Percentiles rank a stretch among this genome's conserved stretches.
These are phyloP conservation scores for Onychomys torridus DNA, from an alignment of 2,797 vertebrate genomes.

Conservation along the genomic window DNA sequence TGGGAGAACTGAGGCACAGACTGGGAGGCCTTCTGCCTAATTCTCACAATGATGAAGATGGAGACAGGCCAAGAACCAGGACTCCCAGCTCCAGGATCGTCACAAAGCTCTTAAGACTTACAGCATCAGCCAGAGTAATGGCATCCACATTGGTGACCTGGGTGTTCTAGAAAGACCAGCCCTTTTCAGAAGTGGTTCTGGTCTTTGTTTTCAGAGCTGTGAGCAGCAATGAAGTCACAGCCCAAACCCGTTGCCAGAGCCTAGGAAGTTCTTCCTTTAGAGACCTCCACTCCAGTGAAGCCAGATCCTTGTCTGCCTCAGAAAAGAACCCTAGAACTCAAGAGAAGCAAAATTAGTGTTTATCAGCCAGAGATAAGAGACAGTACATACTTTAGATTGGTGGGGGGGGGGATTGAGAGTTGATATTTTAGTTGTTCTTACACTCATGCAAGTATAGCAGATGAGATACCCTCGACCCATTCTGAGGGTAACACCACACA, in stretches of 20 bases:
- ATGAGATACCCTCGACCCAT: neutral
- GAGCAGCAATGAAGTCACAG: neutral
- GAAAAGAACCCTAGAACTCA: neutral
- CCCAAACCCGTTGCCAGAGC: neutral
- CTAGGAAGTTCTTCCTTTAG: neutral
- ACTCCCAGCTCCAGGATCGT: neutral
- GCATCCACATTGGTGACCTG: neutral
- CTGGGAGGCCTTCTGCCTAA: neutral
- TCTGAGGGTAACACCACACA: neutral
- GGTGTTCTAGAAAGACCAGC: neutral
- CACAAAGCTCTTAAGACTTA: neutral
- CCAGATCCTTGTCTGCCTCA: neutral
- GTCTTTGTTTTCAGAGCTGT: slow-evolving; percentile 26
- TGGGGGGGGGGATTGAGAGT: no score
- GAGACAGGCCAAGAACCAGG: neutral
- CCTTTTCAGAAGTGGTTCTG: neutral
- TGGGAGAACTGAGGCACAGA: neutral
- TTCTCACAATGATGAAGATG: neutral
- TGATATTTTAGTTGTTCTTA: neutral
- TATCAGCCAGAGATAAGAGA: neutral
- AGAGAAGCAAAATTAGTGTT: neutral
- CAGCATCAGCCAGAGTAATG: neutral
- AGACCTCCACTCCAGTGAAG: neutral
- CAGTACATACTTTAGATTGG: neutral
- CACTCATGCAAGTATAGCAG: neutral